Evolutionary conservation across 2,797 vertebrate genomes (phyloP), one percentile per base, ranked within the genome.

Genomic region (Percopsis omiscomaycus): DNA sequence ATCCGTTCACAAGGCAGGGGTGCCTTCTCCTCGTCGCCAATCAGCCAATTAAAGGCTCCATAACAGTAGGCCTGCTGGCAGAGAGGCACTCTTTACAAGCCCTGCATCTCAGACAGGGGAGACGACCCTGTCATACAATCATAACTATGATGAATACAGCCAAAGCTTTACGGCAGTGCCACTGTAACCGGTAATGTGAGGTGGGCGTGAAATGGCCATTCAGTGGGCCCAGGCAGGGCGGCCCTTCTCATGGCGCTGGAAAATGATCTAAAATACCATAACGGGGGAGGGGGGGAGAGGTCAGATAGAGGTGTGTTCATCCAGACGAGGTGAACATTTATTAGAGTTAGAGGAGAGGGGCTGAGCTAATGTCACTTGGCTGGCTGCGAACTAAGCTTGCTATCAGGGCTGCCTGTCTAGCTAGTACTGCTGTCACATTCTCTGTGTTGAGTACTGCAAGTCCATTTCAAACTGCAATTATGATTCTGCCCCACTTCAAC

Each of bases 91-190:
- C 83, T 90, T 90, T 89, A 91, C 84, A 83, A 85, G 88, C 77
- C 79, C 74, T 13, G 71, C 85, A 60, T 88, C 75, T 73, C 73
- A 69, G 83, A 78, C 75, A 59, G 72, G 78, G 80, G 81, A 86
- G 84, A 79, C 49, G 71, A 82, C 86, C 82, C 86, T 90, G 88
- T 89, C 90, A 86, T 58, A n/a, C 55, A 82, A 84, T 90, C 89
- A 89, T 91, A 92, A 92, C 87, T 81, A 89, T 92, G 91, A 93
- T 91, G 79, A 91, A 93, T 91, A 90, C 55, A 59, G 77, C 77
- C 13, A 44, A 15, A 27, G 65, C 52, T 87, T 92, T 86, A 87
- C 61, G 60, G 85, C 74, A 69, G 71, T 42, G 69, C 77, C 60
- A 62, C 80, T 61, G 73, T 84, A 83, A 79, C 82, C 59, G 69